A percentile compares a stretch with the other conserved stretches of the same genome.
phyloP scores from a whole-genome alignment of 2,797 vertebrate genomes.

The Tympanoctomys barrerae region DNA sequence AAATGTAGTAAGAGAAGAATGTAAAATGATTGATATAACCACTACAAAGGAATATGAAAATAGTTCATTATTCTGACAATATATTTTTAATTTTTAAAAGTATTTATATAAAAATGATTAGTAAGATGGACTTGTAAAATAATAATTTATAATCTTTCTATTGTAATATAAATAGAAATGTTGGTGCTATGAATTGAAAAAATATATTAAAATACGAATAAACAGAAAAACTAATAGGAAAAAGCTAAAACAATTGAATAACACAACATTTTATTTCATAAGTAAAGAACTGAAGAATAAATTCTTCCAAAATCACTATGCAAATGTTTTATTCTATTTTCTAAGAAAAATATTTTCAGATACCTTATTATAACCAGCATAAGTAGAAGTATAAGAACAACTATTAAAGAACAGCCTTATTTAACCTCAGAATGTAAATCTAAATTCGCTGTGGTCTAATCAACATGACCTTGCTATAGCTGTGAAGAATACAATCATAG shows the following conservation, averaged over 20 bases:
- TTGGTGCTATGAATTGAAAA: not conserved
- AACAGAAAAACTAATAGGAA: not conserved
- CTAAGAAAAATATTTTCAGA: not conserved
- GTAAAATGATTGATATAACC: not conserved
- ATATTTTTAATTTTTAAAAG: not conserved
- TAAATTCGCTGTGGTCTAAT: not conserved
- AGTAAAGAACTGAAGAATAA: not conserved
- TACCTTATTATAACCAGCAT: not conserved
- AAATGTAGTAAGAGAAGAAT: not conserved
- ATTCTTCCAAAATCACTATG: not conserved
- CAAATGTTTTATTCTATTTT: constrained; percentile 1
- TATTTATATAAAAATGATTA: not conserved
- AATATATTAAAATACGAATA: not conserved
- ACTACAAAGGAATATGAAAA: not conserved
- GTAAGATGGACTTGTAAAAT: not conserved
- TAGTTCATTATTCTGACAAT: not conserved
- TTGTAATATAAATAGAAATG: not conserved
- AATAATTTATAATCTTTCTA: not conserved
- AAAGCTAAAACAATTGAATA: not conserved
- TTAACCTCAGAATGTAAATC: not conserved
- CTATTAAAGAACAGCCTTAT: not conserved
- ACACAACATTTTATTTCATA: not conserved
- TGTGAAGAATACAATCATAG: not conserved
- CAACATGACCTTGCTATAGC: not conserved
- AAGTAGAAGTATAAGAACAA: not conserved